Evolutionary conservation across 2,888 invertebrate species (phyloP), one percentile per base, ranked within the genome.

Genomic region (Euplagia quadripunctaria): DNA sequence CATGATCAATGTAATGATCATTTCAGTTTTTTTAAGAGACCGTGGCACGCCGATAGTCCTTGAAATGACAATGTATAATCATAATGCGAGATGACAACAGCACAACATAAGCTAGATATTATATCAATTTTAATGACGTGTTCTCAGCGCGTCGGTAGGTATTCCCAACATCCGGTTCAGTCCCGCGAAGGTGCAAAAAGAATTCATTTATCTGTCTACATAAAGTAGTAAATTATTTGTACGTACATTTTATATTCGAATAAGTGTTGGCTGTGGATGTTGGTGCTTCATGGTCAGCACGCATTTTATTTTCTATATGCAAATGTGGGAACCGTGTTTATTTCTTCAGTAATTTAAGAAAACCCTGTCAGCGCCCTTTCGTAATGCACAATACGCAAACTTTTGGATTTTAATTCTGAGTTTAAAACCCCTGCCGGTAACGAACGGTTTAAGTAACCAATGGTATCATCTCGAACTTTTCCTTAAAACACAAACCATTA

Each of bases 81-180:
- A n/a, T 55, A 20, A 11, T 58, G 58, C 20, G n/a, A 58, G n/a
- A 58, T 58, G n/a, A 58, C 20, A 58, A 58, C 20, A 68, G n/a
- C 11, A 55, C 55, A 52, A 52, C 67, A 68, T 16, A n/a, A n/a
- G 43, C 43, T 8, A 42, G 5, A 49, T 51, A 66, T 42, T 68
- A 42, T 42, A 55, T 43, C 14, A 12, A 68, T n/a, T 55, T 61
- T 52, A 64, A 64, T 68, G 64, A 64, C 43, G 68, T 67, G 65
- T 73, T 70, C 63, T 49, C 43, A 64, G 71, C 67, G 52, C 58
- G 74, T 31, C 31, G 31, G 31, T 58, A 63, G 88, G 88, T 83
- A 88, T 86, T 88, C 78, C 88, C 89, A 85, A 72, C 74, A 84
- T 89, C 89, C 88, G 85, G 78, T 42, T 85, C 64, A 41, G 74